These are phyloP conservation scores for Lerema accius DNA, from an alignment of 1,140 invertebrate species.

Conservation along the genomic window DNA sequence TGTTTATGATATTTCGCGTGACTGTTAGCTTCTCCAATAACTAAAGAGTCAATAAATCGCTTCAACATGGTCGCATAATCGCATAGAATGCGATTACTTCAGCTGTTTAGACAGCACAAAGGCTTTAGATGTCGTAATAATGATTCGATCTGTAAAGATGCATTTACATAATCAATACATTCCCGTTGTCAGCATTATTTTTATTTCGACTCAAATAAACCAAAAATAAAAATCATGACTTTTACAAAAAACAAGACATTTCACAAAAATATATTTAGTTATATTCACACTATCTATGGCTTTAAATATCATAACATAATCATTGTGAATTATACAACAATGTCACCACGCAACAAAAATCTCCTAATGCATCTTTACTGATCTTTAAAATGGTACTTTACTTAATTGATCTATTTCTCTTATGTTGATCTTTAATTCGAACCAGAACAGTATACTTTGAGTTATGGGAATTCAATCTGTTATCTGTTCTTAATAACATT, in stretches of 20 bases:
- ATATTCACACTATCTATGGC: too few relatives aligned
- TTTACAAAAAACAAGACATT: not conserved
- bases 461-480: constrained; percentile 9
- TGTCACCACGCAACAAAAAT: not conserved
- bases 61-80: constrained; percentile 37
- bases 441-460: constrained; percentile 12
- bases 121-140: constrained; percentile 57
- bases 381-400: constrained; percentile 1
- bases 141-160: constrained; percentile 32
- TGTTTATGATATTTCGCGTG: too few relatives aligned
- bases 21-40: too few relatives aligned
- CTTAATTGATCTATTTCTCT: constrained; percentile 3
- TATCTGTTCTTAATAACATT: constrained; percentile 27
- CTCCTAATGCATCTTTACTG: constrained; percentile 28
- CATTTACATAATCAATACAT: too few relatives aligned
- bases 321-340: not conserved
- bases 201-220: too few relatives aligned
- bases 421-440: not conserved
- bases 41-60: too few relatives aligned
- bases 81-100: constrained; percentile 38
- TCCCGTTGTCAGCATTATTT: too few relatives aligned
- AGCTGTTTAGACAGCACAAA: constrained; percentile 36
- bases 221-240: not conserved
- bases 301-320: too few relatives aligned
- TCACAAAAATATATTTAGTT: too few relatives aligned